Evolutionary conservation across 2,113 vertebrate species (phyloP).

Genomic region (Leiothrix lutea): DNA sequence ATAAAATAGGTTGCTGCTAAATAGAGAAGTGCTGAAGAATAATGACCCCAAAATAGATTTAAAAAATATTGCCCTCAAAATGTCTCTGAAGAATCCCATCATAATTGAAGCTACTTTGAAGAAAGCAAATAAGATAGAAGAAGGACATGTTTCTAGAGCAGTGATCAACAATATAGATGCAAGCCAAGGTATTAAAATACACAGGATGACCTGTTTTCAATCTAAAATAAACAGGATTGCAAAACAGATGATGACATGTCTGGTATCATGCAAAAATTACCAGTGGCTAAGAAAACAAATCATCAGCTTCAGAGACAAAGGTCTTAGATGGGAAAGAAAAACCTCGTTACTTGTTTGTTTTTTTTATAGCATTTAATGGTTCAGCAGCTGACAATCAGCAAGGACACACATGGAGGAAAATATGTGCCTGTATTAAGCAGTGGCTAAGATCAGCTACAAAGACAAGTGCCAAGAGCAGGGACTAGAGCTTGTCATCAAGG

Average conservation of each 20-base stretch:
- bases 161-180: not conserved
- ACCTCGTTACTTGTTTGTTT: not conserved
- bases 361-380: not conserved
- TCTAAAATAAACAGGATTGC: not conserved
- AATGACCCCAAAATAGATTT: slow-evolving; percentile 35
- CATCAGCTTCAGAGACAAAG: not conserved
- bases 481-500: not conserved
- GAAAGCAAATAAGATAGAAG: slow-evolving; percentile 13
- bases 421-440: not conserved
- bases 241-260: not conserved
- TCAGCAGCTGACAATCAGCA: not conserved
- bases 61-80: slow-evolving; percentile 24
- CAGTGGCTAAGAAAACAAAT: not conserved
- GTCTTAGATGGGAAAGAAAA: not conserved
- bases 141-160: not conserved
- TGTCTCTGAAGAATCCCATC: not conserved
- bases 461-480: not conserved
- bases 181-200: not conserved
- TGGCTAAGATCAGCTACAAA: not conserved
- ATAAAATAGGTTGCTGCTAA: slow-evolving; percentile 33
- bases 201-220: not conserved
- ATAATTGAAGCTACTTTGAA: slow-evolving; percentile 16
- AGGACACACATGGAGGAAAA: not conserved
- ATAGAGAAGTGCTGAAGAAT: slow-evolving; percentile 29
- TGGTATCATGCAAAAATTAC: not conserved